phyloP scores from a whole-genome alignment of 2,113 vertebrate genomes.

The Hydropotes inermis region DNA sequence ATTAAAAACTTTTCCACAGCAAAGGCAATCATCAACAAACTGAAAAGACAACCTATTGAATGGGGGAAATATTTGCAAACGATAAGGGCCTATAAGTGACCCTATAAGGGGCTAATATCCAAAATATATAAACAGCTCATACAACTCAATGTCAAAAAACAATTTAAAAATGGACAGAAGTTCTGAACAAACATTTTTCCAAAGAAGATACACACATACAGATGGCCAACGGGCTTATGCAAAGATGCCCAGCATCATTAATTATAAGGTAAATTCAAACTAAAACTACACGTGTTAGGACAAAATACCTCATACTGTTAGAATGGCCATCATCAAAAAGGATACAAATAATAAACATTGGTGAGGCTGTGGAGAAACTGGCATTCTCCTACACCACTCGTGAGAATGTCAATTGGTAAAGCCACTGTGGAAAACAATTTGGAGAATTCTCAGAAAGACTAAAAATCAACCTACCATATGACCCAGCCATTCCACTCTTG shows the following conservation, averaged over 20 bases:
- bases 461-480: not conserved
- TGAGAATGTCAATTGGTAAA: not conserved
- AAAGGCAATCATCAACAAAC: not conserved
- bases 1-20: not conserved
- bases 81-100: not conserved
- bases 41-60: not conserved
- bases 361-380: not conserved
- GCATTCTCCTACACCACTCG: accelerated
- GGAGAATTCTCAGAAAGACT: not conserved
- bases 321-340: not conserved
- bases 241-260: not conserved
- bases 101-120: not conserved
- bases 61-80: no score
- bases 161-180: not conserved
- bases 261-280: not conserved
- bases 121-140: not conserved
- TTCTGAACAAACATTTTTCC: not conserved
- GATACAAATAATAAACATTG: not conserved
- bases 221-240: not conserved
- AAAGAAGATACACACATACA: not conserved
- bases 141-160: not conserved
- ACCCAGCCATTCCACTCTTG: not conserved
- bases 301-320: not conserved
- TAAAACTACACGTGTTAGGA: not conserved
- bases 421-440: not conserved